A percentile compares a stretch with the other conserved stretches of the same genome.
Conservation (phyloP, 2,888 invertebrate species). For the Pachymerium ferrugineum region DNA sequence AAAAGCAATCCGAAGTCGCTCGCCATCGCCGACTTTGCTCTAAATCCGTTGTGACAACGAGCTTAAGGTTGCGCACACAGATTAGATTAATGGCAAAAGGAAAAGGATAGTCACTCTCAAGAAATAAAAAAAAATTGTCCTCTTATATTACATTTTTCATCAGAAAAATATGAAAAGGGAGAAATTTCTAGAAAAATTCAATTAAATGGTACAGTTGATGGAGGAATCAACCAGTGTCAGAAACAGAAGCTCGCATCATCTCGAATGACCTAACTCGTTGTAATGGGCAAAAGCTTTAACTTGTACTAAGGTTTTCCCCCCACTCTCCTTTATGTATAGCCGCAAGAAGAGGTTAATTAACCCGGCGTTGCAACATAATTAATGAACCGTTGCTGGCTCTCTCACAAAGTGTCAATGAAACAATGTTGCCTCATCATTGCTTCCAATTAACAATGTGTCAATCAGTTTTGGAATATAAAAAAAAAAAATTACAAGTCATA, state of each 20-base stretch:
- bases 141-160: background rate
- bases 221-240: no score
- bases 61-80: slow-evolving; percentile 9
- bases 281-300: no score
- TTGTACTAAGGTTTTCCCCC: background rate
- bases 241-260: background rate
- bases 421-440: slow-evolving; percentile 27
- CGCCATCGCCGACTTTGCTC: background rate
- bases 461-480: background rate
- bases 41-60: slow-evolving; percentile 16
- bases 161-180: no score
- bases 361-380: slow-evolving; percentile 2
- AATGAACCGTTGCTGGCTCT: slow-evolving; percentile 4
- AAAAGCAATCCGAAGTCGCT: slow-evolving; percentile 17
- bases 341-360: slow-evolving; percentile 24
- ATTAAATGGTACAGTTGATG: no score
- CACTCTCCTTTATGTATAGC: background rate
- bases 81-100: slow-evolving; percentile 19
- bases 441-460: slow-evolving; percentile 6
- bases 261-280: no score
- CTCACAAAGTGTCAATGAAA: background rate
- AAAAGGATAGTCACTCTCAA: background rate
- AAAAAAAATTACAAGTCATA: background rate
- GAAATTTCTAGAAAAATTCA: no score
- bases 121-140: slow-evolving; percentile 2